These are phyloP conservation scores for Onychostoma macrolepis DNA, from an alignment of 2,113 vertebrate species.

Conservation along the genomic window DNA sequence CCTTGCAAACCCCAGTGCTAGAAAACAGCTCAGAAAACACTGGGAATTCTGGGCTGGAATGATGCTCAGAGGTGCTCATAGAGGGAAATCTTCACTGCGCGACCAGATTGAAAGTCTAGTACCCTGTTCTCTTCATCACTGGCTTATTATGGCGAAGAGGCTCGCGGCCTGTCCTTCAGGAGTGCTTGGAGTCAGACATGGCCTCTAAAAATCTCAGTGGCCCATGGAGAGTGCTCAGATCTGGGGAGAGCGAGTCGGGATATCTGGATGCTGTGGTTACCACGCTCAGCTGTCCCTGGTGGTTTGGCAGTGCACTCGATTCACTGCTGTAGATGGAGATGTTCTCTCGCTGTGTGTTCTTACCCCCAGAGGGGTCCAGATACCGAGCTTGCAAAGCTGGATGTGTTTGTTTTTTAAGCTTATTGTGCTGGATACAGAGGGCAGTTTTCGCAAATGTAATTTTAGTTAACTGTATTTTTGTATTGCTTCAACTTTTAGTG, in stretches of 20 bases:
- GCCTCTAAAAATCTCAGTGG: constrained; percentile 33
- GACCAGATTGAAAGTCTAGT: not conserved
- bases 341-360: constrained; percentile 37
- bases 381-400: not conserved
- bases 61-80: not conserved
- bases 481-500: not conserved
- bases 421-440: not conserved
- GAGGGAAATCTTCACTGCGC: constrained; percentile 3
- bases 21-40: constrained; percentile 7
- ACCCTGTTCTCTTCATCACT: constrained; percentile 20
- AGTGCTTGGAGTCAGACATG: constrained; percentile 39
- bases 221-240: constrained; percentile 46
- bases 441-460: not conserved
- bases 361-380: constrained; percentile 17
- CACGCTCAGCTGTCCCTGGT: constrained; percentile 32
- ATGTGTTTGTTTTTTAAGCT: not conserved
- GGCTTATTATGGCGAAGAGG: constrained; percentile 45
- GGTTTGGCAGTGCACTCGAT: constrained; percentile 26
- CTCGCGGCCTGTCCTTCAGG: constrained; percentile 39
- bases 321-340: constrained; percentile 42
- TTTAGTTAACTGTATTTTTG: not conserved
- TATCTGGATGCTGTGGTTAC: constrained; percentile 35
- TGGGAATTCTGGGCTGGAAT: not conserved
- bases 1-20: not conserved
- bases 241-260: constrained; percentile 19